These are phyloP conservation scores for Drosophila mauritiana DNA, from an alignment of 1,140 invertebrate genomes.

Conservation along the genomic window DNA sequence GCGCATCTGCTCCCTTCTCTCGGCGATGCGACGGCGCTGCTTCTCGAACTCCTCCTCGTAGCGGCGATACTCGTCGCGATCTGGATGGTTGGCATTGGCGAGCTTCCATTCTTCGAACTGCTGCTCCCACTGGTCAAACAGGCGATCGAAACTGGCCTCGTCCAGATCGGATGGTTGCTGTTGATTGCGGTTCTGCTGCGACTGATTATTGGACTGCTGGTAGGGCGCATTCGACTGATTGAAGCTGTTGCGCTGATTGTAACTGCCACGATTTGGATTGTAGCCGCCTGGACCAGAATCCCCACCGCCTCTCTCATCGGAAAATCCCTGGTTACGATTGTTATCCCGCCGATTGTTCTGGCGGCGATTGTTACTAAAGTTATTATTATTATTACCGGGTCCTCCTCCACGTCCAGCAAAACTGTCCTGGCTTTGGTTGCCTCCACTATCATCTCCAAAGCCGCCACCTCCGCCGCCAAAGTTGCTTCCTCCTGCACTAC, in stretches of 20 bases:
- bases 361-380: conserved; percentile 26
- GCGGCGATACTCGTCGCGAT: conserved; percentile 92
- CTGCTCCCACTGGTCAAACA: conserved; percentile 93
- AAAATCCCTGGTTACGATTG: conserved; percentile 29
- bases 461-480: background rate
- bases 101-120: conserved; percentile 94
- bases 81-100: conserved; percentile 93
- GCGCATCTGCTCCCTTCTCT: conserved; percentile 92
- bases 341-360: conserved; percentile 33
- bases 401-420: conserved; percentile 1
- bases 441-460: background rate
- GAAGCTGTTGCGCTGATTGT: conserved; percentile 34
- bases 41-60: conserved; percentile 93
- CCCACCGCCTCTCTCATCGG: conserved; percentile 8
- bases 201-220: conserved; percentile 1
- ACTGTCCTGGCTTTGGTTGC: conserved; percentile 1
- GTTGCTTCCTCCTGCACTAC: background rate
- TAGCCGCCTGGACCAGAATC: conserved; percentile 11
- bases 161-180: conserved; percentile 84
- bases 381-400: conserved; percentile 14
- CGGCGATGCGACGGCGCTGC: conserved; percentile 90
- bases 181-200: conserved; percentile 21
- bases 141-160: conserved; percentile 91
- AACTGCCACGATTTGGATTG: conserved; percentile 45
- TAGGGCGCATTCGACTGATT: conserved; percentile 11